Percentiles rank a stretch among this genome's conserved stretches.
These are phyloP conservation scores for Channallabes apus DNA, from an alignment of 2,797 vertebrate genomes.

Conservation along the genomic window DNA sequence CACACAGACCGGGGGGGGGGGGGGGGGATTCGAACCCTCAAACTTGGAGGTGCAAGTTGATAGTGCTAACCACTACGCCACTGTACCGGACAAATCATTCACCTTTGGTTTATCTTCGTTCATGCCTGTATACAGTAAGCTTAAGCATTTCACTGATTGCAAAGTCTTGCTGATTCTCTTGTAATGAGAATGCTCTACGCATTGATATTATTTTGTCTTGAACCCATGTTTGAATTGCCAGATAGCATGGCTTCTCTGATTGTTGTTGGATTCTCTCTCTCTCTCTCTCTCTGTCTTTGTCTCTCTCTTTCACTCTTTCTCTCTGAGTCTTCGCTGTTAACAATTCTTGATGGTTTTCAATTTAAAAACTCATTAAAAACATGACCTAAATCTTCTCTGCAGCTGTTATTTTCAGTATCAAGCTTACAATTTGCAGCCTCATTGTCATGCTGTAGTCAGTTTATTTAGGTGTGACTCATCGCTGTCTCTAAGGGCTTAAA, in stretches of 20 bases:
- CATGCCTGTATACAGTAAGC: neutral
- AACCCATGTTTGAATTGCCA: neutral
- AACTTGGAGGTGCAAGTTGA: no score
- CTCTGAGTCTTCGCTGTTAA: neutral
- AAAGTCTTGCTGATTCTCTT: neutral
- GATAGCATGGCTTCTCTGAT: neutral
- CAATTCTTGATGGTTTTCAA: neutral
- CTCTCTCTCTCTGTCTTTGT: neutral
- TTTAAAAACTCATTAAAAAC: constrained; percentile 22
- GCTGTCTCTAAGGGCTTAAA: neutral
- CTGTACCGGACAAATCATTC: neutral
- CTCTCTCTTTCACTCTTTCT: neutral
- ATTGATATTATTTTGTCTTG: neutral
- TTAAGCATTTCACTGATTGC: no score
- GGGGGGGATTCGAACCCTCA: no score
- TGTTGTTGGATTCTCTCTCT: neutral
- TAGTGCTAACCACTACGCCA: no score
- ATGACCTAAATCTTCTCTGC: constrained; percentile 13
- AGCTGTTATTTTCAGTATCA: constrained; percentile 10
- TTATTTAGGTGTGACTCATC: neutral
- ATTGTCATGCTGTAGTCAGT: constrained; percentile 4
- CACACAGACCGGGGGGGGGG: no score
- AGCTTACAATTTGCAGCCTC: neutral
- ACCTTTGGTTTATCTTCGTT: neutral
- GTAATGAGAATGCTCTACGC: neutral